These are phyloP conservation scores for Lasioglossum calceatum DNA, from an alignment of 2,888 invertebrate species.

Conservation along the genomic window DNA sequence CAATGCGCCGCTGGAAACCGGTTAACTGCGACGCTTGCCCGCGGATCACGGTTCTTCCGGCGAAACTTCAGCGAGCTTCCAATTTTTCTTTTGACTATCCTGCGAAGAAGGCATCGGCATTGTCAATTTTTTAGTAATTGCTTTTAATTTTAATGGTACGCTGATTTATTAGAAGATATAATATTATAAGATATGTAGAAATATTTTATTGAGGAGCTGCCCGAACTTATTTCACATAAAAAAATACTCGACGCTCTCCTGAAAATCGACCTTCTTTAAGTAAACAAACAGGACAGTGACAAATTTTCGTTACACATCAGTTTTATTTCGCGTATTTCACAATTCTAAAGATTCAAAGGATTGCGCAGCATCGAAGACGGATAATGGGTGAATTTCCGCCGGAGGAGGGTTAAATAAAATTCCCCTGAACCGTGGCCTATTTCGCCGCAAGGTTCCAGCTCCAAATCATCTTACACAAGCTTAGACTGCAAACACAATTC, in stretches of 20 bases:
- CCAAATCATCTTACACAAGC: slow-evolving; percentile 2
- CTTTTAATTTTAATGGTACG: neutral
- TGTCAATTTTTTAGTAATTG: neutral
- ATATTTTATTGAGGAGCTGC: neutral
- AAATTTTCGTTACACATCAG: neutral
- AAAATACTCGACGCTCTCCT: neutral
- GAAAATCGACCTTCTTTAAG: neutral
- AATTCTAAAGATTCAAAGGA: neutral
- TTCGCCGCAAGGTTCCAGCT: neutral
- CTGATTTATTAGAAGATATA: neutral
- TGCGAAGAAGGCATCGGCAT: neutral
- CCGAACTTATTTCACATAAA: neutral
- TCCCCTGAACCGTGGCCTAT: neutral
- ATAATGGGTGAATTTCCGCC: neutral
- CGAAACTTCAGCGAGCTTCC: neutral
- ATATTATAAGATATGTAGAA: neutral
- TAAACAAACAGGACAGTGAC: neutral
- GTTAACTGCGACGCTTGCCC: slow-evolving; percentile 52
- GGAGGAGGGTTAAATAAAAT: neutral
- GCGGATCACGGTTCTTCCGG: neutral
- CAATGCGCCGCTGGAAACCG: slow-evolving; percentile 54
- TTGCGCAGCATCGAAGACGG: neutral
- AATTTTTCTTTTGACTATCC: neutral
- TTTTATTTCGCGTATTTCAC: neutral
- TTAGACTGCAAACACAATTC: neutral